Evolutionary conservation across 2,797 vertebrate species (phyloP), one percentile per base, ranked within the genome.

Genomic region (Crypturellus tataupa): DNA sequence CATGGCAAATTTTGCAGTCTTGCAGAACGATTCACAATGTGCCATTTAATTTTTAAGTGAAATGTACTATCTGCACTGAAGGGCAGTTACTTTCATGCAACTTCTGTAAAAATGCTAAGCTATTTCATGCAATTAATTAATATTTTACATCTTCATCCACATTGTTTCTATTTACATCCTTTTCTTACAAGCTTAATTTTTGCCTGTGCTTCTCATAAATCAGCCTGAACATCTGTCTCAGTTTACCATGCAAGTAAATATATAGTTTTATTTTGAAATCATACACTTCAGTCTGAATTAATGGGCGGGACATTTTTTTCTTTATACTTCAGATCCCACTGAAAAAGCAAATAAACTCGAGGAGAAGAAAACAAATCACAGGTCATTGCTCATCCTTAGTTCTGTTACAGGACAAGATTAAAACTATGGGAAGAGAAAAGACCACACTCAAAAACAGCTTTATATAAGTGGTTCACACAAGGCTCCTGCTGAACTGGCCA

Each of bases 181-280:
- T 89, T 68, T 49, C 17, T 72, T 55, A 46, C 21, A 6, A 73
- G 24, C 14, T 75, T 80, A 35, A 55, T 77, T 76, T 80, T 42
- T 78, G 24, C 19, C 56, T 55, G 3, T 49, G 10, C 77, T 87
- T 76, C 46, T 77, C 76, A 65, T 16, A 51, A 75, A 59, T 47
- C 82, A 16, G n/a, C 3, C 24, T 53, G 27, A 78, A 77, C 29
- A 27, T 27, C 27, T 80, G 19, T 64, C 35, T 63, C 31, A 60
- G 29, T 31, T 80, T 65, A 33, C 7, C 21, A 16, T 69, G 58
- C 47, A 64, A 60, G 10, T 55, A 56, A 85, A 25, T 17, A 68
- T 31, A 31, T 69, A 59, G 33, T 71, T 90, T 90, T 80, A n/a
- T 87, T 94, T 84, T 81, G 33, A 77, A 84, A 92, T 78, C 27